Evolutionary conservation across 2,113 vertebrate genomes (phyloP).

Genomic region (Thunnus maccoyii): DNA sequence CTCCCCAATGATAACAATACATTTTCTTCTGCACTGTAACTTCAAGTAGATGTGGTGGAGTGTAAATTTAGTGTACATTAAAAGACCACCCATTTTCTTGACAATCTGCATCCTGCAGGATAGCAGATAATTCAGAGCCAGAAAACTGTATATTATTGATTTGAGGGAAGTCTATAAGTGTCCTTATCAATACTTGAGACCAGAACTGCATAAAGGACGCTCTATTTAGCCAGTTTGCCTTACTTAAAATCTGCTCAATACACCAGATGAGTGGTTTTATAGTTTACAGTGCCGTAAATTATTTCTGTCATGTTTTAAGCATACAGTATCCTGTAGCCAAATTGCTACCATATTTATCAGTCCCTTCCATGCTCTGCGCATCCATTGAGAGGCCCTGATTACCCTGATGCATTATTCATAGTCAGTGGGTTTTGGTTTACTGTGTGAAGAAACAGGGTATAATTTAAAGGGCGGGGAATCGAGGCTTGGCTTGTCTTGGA

Average conservation of each 20-base stretch:
- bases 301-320: conserved; percentile 38
- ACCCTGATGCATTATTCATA: conserved; percentile 79
- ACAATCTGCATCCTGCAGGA: conserved; percentile 37
- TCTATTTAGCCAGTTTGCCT: conserved; percentile 1
- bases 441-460: conserved; percentile 73
- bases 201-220: conserved; percentile 16
- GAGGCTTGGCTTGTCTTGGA: conserved; percentile 70
- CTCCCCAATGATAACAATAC: conserved; percentile 48
- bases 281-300: conserved; percentile 15
- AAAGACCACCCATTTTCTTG: conserved; percentile 55
- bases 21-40: conserved; percentile 27
- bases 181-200: conserved; percentile 43
- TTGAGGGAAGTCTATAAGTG: conserved; percentile 42
- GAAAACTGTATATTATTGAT: conserved; percentile 56
- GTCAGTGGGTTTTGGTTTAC: conserved; percentile 62
- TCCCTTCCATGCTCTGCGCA: conserved; percentile 50
- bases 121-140: conserved; percentile 56
- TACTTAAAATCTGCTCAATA: conserved; percentile 21
- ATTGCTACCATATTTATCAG: conserved; percentile 70
- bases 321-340: conserved; percentile 28
- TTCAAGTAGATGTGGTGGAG: conserved; percentile 30
- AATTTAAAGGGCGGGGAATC: conserved; percentile 74
- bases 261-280: conserved; percentile 3
- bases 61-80: conserved; percentile 47
- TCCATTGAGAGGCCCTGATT: conserved; percentile 76